Base-by-base conservation (phyloP, 1,140 invertebrate species). In the Drosophila ambigua region DNA sequence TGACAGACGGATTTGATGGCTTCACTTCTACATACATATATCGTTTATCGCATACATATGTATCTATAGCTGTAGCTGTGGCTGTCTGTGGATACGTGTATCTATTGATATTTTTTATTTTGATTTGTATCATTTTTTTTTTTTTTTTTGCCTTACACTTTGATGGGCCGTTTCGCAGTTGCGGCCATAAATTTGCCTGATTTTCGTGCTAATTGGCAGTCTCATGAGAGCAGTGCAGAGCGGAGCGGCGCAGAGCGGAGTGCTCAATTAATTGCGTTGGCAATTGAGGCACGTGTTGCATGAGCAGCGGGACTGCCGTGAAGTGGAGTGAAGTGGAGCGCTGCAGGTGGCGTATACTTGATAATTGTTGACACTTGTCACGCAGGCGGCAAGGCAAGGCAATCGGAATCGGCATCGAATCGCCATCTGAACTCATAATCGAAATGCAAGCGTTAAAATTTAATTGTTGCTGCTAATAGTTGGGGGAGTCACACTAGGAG, bases 331-430 rank as follows among this genome's bases (percentile, higher is more conserved):
- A 11, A 7, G 41, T 31, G 57, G 49, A 39, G 45, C 26, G 20
- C 43, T 48, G 72, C 77, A 72, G 82, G 83, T 87, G 82, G 83
- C 82, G 83, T 87, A 88, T 87, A 87, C 82, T 87, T 87, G 82
- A 87, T 87, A 88, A 87, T 88, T 82, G 82, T 69, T 69, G 79
- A 79, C 82, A 87, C 82, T 88, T 87, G 81, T 72, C 82, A 78
- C 2, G 20, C 13, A 2, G 15, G 15, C 51, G 44, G 44, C 55
- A 46, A 46, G 57, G 72, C 16, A 61, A 77, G 75, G 68, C 65
- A 71, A 72, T 62, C 46, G 50, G 62, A 71, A 72, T 62, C 46
- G 50, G 62, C 81, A 78, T 75, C 63, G 52, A 63, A 54, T 65
- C 45, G 9, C 20, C 20, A 20, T 20, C 20, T 20, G 20, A 20